Evolutionary conservation across 2,797 vertebrate genomes (phyloP).

Genomic region (Anabacerthia variegaticeps): DNA sequence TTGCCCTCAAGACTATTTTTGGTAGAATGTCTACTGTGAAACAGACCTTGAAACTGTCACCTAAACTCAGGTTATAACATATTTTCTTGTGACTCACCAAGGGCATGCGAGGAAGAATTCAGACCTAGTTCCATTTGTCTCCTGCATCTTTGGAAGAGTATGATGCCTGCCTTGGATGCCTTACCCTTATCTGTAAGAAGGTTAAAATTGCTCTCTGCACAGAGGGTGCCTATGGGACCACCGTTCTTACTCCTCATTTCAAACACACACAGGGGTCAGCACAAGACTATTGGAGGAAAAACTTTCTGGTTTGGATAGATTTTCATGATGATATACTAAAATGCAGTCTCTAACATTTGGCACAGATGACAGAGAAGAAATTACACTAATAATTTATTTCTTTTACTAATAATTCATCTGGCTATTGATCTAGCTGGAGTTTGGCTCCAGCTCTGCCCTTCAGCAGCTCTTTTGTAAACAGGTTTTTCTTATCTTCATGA

Average conservation of each 20-base stretch:
- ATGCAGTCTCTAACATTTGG: neutral
- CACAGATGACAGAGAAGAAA: neutral
- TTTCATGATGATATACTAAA: neutral
- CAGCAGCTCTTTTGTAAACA: slow-evolving; percentile 24
- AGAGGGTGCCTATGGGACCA: neutral
- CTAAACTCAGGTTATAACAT: neutral
- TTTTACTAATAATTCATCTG: slow-evolving; percentile 3
- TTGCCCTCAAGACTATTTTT: neutral
- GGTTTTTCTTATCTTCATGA: neutral
- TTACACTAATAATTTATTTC: neutral
- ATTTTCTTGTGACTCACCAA: neutral
- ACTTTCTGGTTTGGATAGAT: neutral
- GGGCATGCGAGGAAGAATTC: neutral
- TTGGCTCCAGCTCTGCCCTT: slow-evolving; percentile 11
- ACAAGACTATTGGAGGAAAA: neutral
- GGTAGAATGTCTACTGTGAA: neutral
- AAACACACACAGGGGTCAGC: neutral
- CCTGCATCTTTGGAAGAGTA: neutral
- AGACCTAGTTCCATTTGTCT: neutral
- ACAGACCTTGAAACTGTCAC: neutral
- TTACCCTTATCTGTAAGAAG: neutral
- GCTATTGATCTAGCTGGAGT: slow-evolving; percentile 9
- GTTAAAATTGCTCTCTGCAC: neutral
- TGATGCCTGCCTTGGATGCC: neutral
- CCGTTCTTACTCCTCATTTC: neutral